A percentile compares a stretch with the other conserved stretches of the same genome.
phyloP scores from a whole-genome alignment of 1,140 invertebrate genomes.

The Druon quercuslanigerum region DNA sequence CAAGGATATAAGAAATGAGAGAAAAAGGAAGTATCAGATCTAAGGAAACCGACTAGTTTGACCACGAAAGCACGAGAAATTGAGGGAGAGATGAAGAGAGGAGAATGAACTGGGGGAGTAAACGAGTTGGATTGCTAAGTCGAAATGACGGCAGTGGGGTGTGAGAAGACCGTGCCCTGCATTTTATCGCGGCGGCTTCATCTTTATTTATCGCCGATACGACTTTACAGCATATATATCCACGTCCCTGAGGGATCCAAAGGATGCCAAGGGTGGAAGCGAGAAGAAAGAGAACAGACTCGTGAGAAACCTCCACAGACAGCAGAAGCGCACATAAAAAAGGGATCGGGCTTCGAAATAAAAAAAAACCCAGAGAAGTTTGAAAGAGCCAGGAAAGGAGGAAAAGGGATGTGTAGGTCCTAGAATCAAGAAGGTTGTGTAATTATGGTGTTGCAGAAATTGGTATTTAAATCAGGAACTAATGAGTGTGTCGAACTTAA shows the following conservation, averaged over 20 bases:
- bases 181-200: conserved; percentile 54
- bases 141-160: conserved; percentile 51
- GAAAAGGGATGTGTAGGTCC: conserved; percentile 37
- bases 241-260: conserved; percentile 39
- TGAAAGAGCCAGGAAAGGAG: conserved; percentile 42
- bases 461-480: no score
- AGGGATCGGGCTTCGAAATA: neutral
- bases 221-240: conserved; percentile 44
- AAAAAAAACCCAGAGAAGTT: conserved; percentile 25
- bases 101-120: neutral
- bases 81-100: conserved; percentile 17
- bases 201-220: conserved; percentile 57
- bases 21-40: no score
- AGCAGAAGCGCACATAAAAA: conserved; percentile 27
- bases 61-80: conserved; percentile 43
- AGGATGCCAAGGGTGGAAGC: conserved; percentile 33
- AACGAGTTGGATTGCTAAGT: conserved; percentile 38
- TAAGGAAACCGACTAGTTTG: neutral
- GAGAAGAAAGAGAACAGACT: conserved; percentile 40
- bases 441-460: no score
- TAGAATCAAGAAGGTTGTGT: conserved; percentile 35
- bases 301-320: conserved; percentile 48
- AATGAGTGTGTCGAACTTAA: no score
- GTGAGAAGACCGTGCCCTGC: conserved; percentile 52
- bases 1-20: no score